These are phyloP conservation scores for Hesperia comma DNA, from an alignment of 2,888 invertebrate species.

Conservation along the genomic window DNA sequence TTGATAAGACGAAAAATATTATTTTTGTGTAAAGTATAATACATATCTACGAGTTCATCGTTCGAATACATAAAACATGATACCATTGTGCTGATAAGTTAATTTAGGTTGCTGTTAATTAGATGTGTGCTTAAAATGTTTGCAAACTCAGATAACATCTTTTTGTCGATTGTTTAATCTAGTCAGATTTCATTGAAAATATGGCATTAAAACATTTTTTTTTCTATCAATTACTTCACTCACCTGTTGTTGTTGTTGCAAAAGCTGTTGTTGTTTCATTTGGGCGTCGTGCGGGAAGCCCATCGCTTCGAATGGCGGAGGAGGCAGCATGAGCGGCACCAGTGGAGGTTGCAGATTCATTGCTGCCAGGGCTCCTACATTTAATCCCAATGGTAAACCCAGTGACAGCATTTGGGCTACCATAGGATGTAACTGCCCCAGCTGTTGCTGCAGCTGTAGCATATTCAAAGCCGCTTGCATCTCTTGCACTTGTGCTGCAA, in stretches of 20 bases:
- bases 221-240: conserved; percentile 52
- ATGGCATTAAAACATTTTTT: too few relatives aligned
- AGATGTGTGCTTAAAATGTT: too few relatives aligned
- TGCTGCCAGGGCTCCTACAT: conserved; percentile 92
- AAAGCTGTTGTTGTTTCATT: conserved; percentile 88
- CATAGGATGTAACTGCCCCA: conserved; percentile 95
- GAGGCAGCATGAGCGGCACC: conserved; percentile 94
- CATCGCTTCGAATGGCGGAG: conserved; percentile 90
- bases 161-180: too few relatives aligned
- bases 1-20: too few relatives aligned
- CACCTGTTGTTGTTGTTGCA: conserved; percentile 88
- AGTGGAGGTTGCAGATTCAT: conserved; percentile 98
- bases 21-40: too few relatives aligned
- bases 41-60: too few relatives aligned
- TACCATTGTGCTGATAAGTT: too few relatives aligned
- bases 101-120: too few relatives aligned
- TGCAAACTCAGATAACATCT: too few relatives aligned
- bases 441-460: conserved; percentile 92
- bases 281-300: conserved; percentile 83
- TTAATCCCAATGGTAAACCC: conserved; percentile 91
- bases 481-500: conserved; percentile 91
- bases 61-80: too few relatives aligned
- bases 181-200: too few relatives aligned
- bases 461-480: conserved; percentile 93
- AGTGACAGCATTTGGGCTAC: conserved; percentile 95